phyloP scores from a whole-genome alignment of 2,888 invertebrate genomes.

The Oxyteleia sp. region DNA sequence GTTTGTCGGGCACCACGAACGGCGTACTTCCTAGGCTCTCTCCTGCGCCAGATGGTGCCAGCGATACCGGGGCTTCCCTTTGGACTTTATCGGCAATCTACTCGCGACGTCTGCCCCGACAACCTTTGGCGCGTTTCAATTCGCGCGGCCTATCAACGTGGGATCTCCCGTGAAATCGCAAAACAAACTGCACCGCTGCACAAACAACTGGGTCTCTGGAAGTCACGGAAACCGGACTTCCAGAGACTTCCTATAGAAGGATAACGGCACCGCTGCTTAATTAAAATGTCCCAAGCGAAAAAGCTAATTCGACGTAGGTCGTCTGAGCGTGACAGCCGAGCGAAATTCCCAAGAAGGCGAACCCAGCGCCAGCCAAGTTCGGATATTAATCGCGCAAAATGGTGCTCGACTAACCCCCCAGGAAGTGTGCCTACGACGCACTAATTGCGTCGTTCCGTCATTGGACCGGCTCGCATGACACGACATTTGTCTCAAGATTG shows the following conservation, averaged over 20 bases:
- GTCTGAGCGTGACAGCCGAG: slow-evolving; percentile 1
- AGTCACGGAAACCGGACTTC: slow-evolving; percentile 15
- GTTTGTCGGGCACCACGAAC: slow-evolving; percentile 1
- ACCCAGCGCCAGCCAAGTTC: neutral
- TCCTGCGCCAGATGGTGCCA: slow-evolving; percentile 44
- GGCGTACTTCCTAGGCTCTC: slow-evolving; percentile 24
- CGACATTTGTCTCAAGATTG: slow-evolving; percentile 68
- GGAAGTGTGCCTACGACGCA: slow-evolving; percentile 10
- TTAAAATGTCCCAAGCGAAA: slow-evolving; percentile 23
- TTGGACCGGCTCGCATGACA: slow-evolving; percentile 12
- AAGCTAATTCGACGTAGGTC: neutral
- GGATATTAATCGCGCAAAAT: slow-evolving; percentile 8
- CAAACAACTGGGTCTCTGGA: slow-evolving; percentile 23
- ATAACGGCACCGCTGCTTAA: slow-evolving; percentile 33
- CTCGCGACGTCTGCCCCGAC: slow-evolving; percentile 33
- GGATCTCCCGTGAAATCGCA: slow-evolving; percentile 48
- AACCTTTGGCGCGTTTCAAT: slow-evolving; percentile 61
- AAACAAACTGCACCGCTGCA: slow-evolving; percentile 18
- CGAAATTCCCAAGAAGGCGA: neutral
- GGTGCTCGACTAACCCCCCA: neutral
- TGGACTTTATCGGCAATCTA: slow-evolving; percentile 46
- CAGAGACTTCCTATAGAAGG: slow-evolving; percentile 26
- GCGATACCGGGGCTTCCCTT: slow-evolving; percentile 38
- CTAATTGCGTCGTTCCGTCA: slow-evolving; percentile 29
- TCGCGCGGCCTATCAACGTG: slow-evolving; percentile 42